Evolutionary conservation across 2,888 invertebrate species (phyloP).

Genomic region (Rambutsinella grinnellia): DNA sequence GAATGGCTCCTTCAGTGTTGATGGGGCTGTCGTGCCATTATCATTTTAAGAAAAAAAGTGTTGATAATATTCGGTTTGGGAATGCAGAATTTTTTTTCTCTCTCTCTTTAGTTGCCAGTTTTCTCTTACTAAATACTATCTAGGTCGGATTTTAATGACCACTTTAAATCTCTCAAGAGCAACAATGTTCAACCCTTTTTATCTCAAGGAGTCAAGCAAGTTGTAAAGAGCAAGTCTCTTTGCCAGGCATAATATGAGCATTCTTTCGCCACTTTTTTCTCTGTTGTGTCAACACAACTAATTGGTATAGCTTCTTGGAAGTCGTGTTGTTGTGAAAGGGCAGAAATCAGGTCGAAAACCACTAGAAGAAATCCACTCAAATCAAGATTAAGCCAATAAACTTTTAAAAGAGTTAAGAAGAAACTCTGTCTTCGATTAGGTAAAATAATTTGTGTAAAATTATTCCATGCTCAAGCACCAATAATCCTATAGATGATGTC

Average conservation of each 20-base stretch:
- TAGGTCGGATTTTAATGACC: conserved; percentile 52
- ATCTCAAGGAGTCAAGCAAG: too few species aligned
- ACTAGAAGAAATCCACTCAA: background rate
- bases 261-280: background rate
- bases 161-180: conserved; percentile 35
- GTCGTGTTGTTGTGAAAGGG: conserved; percentile 30
- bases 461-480: background rate
- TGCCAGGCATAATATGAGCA: background rate
- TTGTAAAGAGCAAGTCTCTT: too few species aligned
- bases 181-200: conserved; percentile 32
- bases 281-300: background rate
- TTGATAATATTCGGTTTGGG: conserved; percentile 44
- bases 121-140: conserved; percentile 12
- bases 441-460: background rate
- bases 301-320: background rate
- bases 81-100: conserved; percentile 29
- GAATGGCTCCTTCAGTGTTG: background rate
- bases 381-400: background rate
- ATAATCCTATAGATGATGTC: conserved; percentile 11
- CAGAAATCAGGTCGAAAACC: conserved; percentile 45
- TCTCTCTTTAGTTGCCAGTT: background rate
- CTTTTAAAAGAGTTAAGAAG: background rate
- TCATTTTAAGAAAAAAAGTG: conserved; percentile 44
- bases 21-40: conserved; percentile 42
- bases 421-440: background rate